Evolutionary conservation across 2,797 vertebrate genomes (phyloP).

Genomic region (Silurus lanzhouensis): DNA sequence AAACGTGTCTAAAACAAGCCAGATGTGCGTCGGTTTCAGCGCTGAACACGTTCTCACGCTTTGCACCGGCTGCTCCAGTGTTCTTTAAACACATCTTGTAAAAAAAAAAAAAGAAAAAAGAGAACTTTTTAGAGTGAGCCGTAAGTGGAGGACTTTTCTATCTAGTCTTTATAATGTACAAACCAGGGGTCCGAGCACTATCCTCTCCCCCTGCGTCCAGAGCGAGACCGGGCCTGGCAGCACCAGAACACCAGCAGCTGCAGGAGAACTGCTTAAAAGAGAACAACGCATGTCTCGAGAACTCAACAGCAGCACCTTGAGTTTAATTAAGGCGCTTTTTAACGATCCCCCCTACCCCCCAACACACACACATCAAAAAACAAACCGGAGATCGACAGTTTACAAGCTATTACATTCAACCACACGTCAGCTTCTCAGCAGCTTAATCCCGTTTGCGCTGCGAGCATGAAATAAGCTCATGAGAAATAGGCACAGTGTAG

Average conservation of each 20-base stretch:
- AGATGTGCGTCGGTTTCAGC: conserved; percentile 28
- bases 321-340: conserved; percentile 34
- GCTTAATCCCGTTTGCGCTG: conserved; percentile 8
- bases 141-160: background rate
- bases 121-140: background rate
- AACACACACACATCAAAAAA: too few species aligned
- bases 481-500: background rate
- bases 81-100: background rate
- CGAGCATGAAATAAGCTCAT: background rate
- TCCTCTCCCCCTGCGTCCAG: background rate
- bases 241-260: background rate
- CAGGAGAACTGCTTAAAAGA: background rate
- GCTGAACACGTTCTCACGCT: conserved; percentile 15
- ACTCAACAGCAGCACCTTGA: background rate
- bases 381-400: conserved; percentile 16
- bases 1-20: conserved; percentile 21
- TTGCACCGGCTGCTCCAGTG: background rate
- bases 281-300: background rate
- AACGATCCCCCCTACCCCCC: background rate
- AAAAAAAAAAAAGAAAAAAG: background rate
- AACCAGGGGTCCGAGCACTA: background rate
- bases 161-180: background rate
- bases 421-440: background rate
- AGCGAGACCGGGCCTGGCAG: background rate
- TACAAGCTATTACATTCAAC: conserved; percentile 18